These are phyloP conservation scores for Diplodus puntazzo DNA, from an alignment of 2,797 vertebrate species.

Conservation along the genomic window DNA sequence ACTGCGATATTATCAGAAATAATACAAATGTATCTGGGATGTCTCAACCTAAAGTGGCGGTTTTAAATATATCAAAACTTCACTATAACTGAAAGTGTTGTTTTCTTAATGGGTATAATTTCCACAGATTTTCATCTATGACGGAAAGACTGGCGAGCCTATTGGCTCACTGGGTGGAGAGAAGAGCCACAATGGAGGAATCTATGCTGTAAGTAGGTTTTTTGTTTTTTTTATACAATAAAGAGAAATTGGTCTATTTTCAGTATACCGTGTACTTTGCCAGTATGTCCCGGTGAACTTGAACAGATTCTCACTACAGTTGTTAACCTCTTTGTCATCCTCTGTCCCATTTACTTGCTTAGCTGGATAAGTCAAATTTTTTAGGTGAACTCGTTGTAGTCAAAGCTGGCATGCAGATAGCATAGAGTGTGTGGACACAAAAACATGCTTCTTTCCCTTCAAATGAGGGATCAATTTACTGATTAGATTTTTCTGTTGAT, in stretches of 20 bases:
- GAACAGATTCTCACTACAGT: neutral
- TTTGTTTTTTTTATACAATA: neutral
- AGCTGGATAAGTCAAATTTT: conserved; percentile 6
- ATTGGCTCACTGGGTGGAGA: conserved; percentile 87
- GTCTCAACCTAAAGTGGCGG: neutral
- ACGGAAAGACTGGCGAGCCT: conserved; percentile 90
- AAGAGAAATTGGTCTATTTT: neutral
- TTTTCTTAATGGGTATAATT: conserved; percentile 7
- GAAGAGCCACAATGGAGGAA: conserved; percentile 94
- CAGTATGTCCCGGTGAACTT: neutral
- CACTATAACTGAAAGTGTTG: neutral
- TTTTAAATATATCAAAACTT: neutral
- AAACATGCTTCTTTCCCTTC: conserved; percentile 25
- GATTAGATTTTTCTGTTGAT: neutral
- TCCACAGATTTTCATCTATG: conserved; percentile 91
- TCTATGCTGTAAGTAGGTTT: conserved; percentile 93
- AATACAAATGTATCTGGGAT: neutral
- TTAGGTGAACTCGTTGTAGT: neutral
- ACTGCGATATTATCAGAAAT: neutral
- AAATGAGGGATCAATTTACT: conserved; percentile 17
- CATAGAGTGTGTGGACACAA: neutral
- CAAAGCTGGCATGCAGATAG: neutral
- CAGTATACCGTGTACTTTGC: too few relatives aligned
- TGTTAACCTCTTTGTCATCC: neutral
- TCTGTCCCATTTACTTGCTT: neutral